Evolutionary conservation across 1,140 invertebrate genomes (phyloP).

Genomic region (Brachionus rubens): DNA sequence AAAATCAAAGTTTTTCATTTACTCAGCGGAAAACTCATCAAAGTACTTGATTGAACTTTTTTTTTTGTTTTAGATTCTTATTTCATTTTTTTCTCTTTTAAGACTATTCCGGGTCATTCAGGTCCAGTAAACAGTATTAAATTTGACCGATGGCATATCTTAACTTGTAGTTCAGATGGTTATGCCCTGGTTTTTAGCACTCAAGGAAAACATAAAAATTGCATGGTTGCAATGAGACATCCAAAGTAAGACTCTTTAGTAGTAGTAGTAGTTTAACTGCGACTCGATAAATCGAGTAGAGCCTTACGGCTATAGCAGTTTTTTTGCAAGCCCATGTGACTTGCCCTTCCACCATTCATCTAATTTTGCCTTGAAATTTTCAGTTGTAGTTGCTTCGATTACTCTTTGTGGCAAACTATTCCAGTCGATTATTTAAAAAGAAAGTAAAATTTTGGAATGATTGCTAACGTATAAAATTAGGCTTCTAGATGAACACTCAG

Average conservation of each 20-base stretch:
- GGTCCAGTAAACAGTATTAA: slow-evolving; percentile 55
- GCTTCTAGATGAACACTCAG: too few relatives aligned
- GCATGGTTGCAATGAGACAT: slow-evolving; percentile 56
- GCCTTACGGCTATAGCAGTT: too few relatives aligned
- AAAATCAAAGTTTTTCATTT: slow-evolving; percentile 60
- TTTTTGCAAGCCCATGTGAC: too few relatives aligned
- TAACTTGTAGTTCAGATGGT: slow-evolving; percentile 57
- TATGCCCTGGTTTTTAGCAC: slow-evolving; percentile 58
- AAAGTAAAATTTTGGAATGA: too few relatives aligned
- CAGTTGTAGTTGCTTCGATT: too few relatives aligned
- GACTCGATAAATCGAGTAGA: too few relatives aligned
- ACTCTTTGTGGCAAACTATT: too few relatives aligned
- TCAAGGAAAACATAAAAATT: slow-evolving; percentile 54
- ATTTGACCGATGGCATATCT: slow-evolving; percentile 60
- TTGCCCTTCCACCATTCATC: too few relatives aligned
- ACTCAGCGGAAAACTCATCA: slow-evolving; percentile 54
- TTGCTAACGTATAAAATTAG: too few relatives aligned
- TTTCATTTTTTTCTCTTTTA: slow-evolving; percentile 30
- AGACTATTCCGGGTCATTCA: slow-evolving; percentile 57
- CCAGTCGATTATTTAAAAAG: too few relatives aligned
- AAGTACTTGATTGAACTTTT: slow-evolving; percentile 48
- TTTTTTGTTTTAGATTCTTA: neutral
- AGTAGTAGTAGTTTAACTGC: too few relatives aligned
- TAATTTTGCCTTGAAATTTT: too few relatives aligned
- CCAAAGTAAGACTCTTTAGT: slow-evolving; percentile 56